Base-by-base conservation (phyloP, 2,888 invertebrate genomes). In the Dynastes hyllus region DNA sequence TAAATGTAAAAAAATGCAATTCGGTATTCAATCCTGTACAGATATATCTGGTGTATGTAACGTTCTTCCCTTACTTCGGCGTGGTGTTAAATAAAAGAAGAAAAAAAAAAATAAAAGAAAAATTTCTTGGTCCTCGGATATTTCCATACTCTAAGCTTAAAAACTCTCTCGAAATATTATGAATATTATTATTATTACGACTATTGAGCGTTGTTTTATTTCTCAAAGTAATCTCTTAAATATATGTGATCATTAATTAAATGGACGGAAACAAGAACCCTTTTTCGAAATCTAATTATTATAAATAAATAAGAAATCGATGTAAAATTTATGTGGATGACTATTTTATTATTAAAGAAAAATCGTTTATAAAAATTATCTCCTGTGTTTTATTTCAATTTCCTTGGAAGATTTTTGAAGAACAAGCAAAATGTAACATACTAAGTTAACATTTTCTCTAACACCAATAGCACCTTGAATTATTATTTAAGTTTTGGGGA, bases 321-420 rank as follows among this genome's bases (percentile, higher is more conserved):
- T 85, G 85, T 85, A 85, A 63, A 29, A 84, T 84, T 87, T 85
- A 88, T 89, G 89, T 89, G 88, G 88, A 88, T 87, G 87, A 86
- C 87, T 88, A 88, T 89, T 88, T 88, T 88, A 88, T 88, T 88
- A 88, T 88, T 88, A 89, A 88, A 88, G 84, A 85, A 87, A 88
- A 86, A 87, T 88, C 87, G 88, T 88, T 86, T 88, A 85, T 85
- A 87, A 87, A 87, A 86, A 84, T 81, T 81, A 80, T 76, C 27
- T 27, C 65, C 9, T 13, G 75, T 77, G 82, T 83, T 84, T 82
- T 84, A 81, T 83, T 84, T 84, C 53, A 13, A 29, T 45, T 45
- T 11, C 45, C 45, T 45, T 11, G 2, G 8, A 37, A 37, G 5
- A 32, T 32, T 32, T 32, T 32, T 32, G 40, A 40, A 40, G 9